phyloP scores from a whole-genome alignment of 2,113 vertebrate genomes.

The Bos javanicus region DNA sequence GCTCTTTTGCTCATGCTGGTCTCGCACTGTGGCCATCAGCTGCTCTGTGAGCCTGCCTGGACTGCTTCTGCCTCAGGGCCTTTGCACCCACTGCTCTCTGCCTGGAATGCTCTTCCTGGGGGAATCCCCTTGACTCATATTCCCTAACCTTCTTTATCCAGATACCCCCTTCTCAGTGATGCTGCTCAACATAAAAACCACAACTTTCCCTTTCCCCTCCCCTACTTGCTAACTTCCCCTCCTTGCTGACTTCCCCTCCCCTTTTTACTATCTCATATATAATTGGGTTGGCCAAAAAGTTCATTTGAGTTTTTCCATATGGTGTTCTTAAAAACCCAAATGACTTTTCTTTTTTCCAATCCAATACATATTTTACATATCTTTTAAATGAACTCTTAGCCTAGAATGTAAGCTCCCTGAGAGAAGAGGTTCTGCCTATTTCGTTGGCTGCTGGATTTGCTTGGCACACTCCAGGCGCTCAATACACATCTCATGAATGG shows the following conservation, averaged over 20 bases:
- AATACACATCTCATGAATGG: not conserved
- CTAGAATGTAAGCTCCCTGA: not conserved
- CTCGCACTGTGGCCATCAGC: not conserved
- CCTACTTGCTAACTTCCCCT: not conserved
- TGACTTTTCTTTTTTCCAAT: not conserved
- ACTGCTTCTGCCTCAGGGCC: not conserved
- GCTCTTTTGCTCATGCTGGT: not conserved
- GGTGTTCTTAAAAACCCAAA: not conserved
- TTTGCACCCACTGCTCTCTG: not conserved
- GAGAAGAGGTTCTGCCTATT: not conserved
- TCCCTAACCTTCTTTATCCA: not conserved
- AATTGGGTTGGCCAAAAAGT: not conserved
- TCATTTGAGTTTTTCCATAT: not conserved
- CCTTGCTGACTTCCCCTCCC: not conserved
- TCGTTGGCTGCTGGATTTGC: not conserved
- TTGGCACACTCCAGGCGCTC: not conserved
- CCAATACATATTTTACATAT: not conserved
- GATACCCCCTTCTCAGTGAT: not conserved
- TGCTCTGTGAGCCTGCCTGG: not conserved
- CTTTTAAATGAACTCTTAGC: not conserved
- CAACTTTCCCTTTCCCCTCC: too few relatives aligned
- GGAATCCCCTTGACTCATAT: not conserved
- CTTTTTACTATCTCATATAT: rapidly evolving
- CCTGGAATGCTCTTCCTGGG: not conserved
- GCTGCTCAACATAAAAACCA: not conserved